phyloP scores from a whole-genome alignment of 2,888 invertebrate species.

The Patella caerulea region DNA sequence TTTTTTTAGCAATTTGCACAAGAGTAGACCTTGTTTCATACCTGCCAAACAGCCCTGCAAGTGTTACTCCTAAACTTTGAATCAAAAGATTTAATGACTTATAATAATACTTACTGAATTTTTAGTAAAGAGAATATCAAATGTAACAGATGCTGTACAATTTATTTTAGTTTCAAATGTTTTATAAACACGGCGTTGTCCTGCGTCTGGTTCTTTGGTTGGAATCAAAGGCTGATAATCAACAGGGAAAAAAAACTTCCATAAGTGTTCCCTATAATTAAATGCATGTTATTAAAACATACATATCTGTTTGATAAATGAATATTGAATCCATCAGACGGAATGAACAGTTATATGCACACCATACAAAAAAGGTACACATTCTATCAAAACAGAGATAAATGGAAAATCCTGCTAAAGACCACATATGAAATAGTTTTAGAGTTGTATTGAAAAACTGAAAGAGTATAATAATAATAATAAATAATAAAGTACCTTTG shows the following conservation, averaged over 20 bases:
- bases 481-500: constrained; percentile 77
- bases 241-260: constrained; percentile 91
- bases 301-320: no score
- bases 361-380: no score
- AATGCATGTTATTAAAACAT: no score
- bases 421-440: no score
- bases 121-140: constrained; percentile 96
- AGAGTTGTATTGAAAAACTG: no score
- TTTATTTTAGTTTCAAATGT: constrained; percentile 93
- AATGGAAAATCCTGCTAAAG: no score
- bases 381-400: no score
- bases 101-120: constrained; percentile 75
- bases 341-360: no score
- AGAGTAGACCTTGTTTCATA: no score
- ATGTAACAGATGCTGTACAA: constrained; percentile 89
- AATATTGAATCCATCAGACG: no score
- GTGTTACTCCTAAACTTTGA: neutral
- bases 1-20: no score
- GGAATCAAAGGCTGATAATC: constrained; percentile 73
- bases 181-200: constrained; percentile 89
- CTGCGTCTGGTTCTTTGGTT: constrained; percentile 86
- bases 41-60: no score
- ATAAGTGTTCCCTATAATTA: constrained; percentile 81
- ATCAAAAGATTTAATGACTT: neutral
- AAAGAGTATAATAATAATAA: neutral